These are phyloP conservation scores for Sycobia sp. DNA, from an alignment of 1,140 invertebrate species.

Conservation along the genomic window DNA sequence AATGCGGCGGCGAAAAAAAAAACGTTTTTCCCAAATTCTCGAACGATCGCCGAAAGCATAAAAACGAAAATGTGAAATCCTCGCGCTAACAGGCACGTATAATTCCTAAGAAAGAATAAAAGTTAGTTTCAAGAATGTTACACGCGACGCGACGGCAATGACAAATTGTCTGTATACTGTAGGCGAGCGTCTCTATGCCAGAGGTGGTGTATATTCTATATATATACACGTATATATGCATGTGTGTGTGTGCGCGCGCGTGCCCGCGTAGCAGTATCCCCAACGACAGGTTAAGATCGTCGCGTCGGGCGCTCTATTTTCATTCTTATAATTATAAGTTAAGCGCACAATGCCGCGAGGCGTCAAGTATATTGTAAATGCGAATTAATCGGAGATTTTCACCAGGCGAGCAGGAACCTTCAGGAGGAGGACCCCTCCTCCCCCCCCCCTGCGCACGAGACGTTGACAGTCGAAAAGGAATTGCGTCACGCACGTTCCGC, in stretches of 20 bases:
- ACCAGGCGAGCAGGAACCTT: constrained; percentile 27
- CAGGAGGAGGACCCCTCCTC: no score
- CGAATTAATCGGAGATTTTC: constrained; percentile 52
- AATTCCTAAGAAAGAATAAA: constrained; percentile 11
- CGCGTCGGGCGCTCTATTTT: not conserved
- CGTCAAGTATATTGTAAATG: constrained; percentile 55
- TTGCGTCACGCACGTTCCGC: constrained; percentile 2
- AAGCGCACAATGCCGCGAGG: constrained; percentile 42
- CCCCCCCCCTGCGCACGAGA: no score
- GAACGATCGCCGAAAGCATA: constrained; percentile 34
- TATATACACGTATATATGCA: no score
- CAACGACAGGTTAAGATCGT: no score
- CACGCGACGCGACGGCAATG: no score
- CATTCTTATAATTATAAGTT: constrained; percentile 43
- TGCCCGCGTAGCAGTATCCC: no score
- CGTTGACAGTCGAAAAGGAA: not conserved
- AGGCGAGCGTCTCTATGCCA: no score
- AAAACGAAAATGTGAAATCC: constrained; percentile 51
- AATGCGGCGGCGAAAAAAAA: no score
- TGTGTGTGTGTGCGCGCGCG: no score
- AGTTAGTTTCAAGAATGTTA: no score
- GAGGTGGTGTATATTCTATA: no score
- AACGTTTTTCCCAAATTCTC: not conserved
- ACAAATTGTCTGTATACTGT: no score
- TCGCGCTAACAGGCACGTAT: constrained; percentile 44